These are phyloP conservation scores for Scleropages formosus DNA, from an alignment of 2,797 vertebrate species.

Conservation along the genomic window DNA sequence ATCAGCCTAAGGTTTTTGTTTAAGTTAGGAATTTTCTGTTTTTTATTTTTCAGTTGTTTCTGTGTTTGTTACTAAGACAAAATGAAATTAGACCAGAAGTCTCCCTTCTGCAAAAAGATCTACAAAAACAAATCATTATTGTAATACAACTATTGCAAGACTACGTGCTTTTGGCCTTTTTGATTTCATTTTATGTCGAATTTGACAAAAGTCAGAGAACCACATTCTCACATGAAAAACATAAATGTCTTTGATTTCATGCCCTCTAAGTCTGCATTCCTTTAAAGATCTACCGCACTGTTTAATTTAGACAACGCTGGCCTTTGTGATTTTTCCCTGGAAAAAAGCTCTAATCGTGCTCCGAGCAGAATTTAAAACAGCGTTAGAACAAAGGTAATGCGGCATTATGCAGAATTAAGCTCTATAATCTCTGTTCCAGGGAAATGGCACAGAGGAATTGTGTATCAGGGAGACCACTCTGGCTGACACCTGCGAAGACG, in stretches of 20 bases:
- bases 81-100: not conserved
- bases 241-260: conserved; percentile 27
- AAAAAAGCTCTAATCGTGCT: conserved; percentile 25
- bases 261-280: not conserved
- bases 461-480: not conserved
- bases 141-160: not conserved
- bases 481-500: conserved; percentile 13
- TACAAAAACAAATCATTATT: not conserved
- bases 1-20: not conserved
- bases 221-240: conserved; percentile 19
- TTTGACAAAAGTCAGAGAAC: conserved; percentile 18
- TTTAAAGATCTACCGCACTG: conserved; percentile 21
- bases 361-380: conserved; percentile 24
- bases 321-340: conserved; percentile 31
- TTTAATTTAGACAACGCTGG: conserved; percentile 25
- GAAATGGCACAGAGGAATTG: conserved; percentile 18
- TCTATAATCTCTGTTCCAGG: conserved; percentile 19
- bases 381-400: conserved; percentile 21
- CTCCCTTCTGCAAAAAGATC: not conserved
- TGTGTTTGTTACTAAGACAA: not conserved
- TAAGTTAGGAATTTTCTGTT: not conserved
- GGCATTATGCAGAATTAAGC: conserved; percentile 21
- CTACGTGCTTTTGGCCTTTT: not conserved
- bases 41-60: not conserved
- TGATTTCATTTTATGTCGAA: conserved; percentile 12